Base-by-base conservation (phyloP, 1,140 invertebrate species). In the Drosophila novamexicana region DNA sequence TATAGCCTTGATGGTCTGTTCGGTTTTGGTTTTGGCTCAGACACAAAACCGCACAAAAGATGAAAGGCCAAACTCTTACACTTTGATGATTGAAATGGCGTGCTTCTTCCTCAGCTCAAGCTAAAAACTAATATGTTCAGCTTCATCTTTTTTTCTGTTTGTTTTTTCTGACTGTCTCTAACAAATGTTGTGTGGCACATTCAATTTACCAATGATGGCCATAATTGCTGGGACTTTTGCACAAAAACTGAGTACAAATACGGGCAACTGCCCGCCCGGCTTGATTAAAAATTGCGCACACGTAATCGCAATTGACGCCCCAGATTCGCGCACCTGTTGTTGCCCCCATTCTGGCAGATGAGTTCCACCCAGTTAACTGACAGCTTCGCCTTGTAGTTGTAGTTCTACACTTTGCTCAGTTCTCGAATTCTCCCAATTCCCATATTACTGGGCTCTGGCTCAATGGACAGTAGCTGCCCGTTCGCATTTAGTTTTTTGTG, bases 311-410 rank as follows among this genome's bases (percentile, higher is more conserved):
- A 85, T 85, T 86, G 79, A 88, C 85, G 82, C 75, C 75, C 83
- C 79, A 86, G 82, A 88, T 86, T 88, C 83, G 79, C 65, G 67
- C 82, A 86, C 83, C 82, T 86, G 83, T 86, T 86, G 82, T 74
- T 32, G 59, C 62, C 53, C 52, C 37, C 18, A 32, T 8, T 36
- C 44, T 10, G 36, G 34, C 53, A 12, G 39, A 34, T n/a, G 14
- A 6, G 7, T 44, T 49, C 12, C 22, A 29, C 18, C 29, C 64
- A 45, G 42, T 58, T 14, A 49, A 58, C 53, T 14, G 44, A 67
- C 22, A 67, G 39, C 18, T 29, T 29, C 22, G 22, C 22, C 22
- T 29, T 29, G 22, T 36, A 34, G 29, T 36, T 36, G 57, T 61
- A 6, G 47, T 52, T 22, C 14, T 34, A 42, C 57, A 14, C 7